phyloP scores from a whole-genome alignment of 1,140 invertebrate species.

The Xylocopa sonorina region DNA sequence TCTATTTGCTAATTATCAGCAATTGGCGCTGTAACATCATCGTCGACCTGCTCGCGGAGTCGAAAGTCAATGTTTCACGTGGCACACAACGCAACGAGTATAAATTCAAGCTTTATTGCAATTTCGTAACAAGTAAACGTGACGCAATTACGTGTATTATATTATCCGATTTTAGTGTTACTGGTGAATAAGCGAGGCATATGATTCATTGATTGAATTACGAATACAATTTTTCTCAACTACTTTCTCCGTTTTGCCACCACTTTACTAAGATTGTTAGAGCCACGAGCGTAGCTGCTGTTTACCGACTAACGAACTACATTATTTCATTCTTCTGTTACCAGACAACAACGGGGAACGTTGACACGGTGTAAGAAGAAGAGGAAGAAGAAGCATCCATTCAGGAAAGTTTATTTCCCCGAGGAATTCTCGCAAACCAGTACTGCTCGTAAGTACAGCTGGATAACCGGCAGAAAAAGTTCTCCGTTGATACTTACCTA shows the following conservation, averaged over 20 bases:
- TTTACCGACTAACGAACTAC: slow-evolving; percentile 29
- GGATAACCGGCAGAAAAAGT: slow-evolving; percentile 15
- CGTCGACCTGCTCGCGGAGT: slow-evolving; percentile 7
- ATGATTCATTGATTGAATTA: neutral
- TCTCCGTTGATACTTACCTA: slow-evolving; percentile 10
- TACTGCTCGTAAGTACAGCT: slow-evolving; percentile 17
- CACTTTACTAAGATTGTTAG: neutral
- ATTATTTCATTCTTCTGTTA: slow-evolving; percentile 29
- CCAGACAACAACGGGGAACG: slow-evolving; percentile 17
- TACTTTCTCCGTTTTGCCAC: neutral
- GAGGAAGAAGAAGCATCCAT: slow-evolving; percentile 21
- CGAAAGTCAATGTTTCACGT: slow-evolving; percentile 42
- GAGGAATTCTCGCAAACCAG: slow-evolving; percentile 34
- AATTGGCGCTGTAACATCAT: slow-evolving; percentile 42
- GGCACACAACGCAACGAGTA: neutral
- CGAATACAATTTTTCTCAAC: neutral
- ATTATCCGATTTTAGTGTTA: neutral
- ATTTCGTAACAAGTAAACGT: neutral
- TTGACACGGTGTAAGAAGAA: slow-evolving; percentile 30
- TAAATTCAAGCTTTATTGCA: neutral
- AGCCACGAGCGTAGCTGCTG: neutral
- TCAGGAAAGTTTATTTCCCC: slow-evolving; percentile 38
- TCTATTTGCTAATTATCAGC: slow-evolving; percentile 49
- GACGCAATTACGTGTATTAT: neutral
- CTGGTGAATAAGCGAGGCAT: too few species aligned